These are phyloP conservation scores for Callosobruchus maculatus DNA, from an alignment of 2,888 invertebrate species.

Conservation along the genomic window DNA sequence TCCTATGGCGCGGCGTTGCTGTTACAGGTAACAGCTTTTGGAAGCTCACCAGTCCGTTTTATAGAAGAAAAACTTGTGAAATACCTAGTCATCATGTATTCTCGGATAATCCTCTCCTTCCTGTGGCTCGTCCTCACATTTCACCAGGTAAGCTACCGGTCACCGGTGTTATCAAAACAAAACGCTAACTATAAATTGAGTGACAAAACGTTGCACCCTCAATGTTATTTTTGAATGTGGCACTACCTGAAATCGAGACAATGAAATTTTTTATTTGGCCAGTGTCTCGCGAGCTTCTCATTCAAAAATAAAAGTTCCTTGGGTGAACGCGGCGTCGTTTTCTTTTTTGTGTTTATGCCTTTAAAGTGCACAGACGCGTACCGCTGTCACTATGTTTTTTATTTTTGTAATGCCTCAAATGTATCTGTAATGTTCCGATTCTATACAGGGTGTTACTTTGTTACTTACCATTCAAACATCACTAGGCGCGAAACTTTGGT, in stretches of 20 bases:
- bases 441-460: not conserved
- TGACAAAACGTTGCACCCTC: conserved; percentile 5
- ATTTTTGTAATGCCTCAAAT: not conserved
- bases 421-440: no score
- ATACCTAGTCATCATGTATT: conserved; percentile 37
- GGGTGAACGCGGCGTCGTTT: not conserved
- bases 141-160: conserved; percentile 43
- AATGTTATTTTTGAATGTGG: not conserved
- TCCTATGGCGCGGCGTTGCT: conserved; percentile 50
- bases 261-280: conserved; percentile 43
- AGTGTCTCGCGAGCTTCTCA: conserved; percentile 36
- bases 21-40: conserved; percentile 49
- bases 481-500: no score
- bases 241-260: conserved; percentile 32
- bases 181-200: no score
- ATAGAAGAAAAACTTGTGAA: not conserved
- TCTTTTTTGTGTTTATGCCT: conserved; percentile 9
- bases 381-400: not conserved
- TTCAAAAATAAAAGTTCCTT: conserved; percentile 1
- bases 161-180: not conserved
- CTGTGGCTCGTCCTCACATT: conserved; percentile 41
- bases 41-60: conserved; percentile 27
- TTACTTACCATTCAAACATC: no score
- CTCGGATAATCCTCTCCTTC: conserved; percentile 45
- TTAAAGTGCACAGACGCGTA: conserved; percentile 5